A percentile compares a stretch with the other conserved stretches of the same genome.
phyloP scores from a whole-genome alignment of 2,888 invertebrate genomes.

The Sinodicranocentrus sp. region DNA sequence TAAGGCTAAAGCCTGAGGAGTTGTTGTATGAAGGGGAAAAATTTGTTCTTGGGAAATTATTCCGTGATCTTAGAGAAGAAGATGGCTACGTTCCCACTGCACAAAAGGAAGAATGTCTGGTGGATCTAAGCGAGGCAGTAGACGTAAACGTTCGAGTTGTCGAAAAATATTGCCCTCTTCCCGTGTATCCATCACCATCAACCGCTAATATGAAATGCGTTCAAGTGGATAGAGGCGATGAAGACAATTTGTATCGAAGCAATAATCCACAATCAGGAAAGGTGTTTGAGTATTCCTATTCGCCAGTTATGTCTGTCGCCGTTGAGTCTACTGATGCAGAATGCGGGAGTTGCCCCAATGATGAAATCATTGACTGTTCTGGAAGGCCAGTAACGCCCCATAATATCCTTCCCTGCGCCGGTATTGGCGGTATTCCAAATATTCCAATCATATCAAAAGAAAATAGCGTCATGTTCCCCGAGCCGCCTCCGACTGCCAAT shows the following conservation, averaged over 20 bases:
- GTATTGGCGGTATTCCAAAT: no score
- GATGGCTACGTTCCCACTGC: constrained; percentile 48
- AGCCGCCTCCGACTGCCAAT: background rate
- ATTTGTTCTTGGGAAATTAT: constrained; percentile 47
- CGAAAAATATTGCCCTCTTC: constrained; percentile 3
- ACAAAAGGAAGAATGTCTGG: constrained; percentile 13
- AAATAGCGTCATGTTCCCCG: no score
- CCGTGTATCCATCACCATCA: background rate
- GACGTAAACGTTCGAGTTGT: background rate
- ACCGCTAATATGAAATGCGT: constrained; percentile 5
- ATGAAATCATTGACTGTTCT: no score
- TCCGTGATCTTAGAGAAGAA: constrained; percentile 29
- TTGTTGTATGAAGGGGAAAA: constrained; percentile 49
- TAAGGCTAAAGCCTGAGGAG: constrained; percentile 33
- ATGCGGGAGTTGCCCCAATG: background rate
- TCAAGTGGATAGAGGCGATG: background rate
- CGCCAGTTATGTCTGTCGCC: constrained; percentile 24
- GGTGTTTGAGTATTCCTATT: constrained; percentile 45
- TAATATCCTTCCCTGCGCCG: no score
- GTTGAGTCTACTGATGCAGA: background rate
- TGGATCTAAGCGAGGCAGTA: constrained; percentile 26
- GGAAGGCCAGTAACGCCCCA: background rate
- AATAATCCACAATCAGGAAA: constrained; percentile 31
- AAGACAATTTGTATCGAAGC: background rate
- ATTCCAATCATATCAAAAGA: no score